Base-by-base conservation (phyloP, 2,888 invertebrate genomes). In the Ganaspis brasiliensis region DNA sequence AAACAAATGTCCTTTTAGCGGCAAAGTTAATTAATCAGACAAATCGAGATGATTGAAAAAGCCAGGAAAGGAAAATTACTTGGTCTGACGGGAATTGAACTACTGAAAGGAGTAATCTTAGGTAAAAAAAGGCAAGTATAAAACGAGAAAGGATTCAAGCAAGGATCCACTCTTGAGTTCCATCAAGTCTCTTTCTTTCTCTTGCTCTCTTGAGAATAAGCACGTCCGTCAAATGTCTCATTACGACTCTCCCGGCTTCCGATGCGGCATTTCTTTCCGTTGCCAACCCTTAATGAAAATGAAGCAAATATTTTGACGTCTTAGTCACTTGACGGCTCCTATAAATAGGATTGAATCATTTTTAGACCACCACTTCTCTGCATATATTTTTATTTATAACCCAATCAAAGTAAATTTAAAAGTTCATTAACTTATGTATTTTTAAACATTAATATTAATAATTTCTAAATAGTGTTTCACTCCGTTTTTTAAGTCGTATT, bases 211-310 rank as follows among this genome's bases (percentile, higher is more conserved):
- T 76, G 88, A 88, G 89, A 89, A 89, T 89, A 88, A 88, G 86
- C 87, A 85, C 87, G 90, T 90, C 90, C 83, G 83, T 90, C 90
- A 90, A 89, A 90, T 85, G 90, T 90, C 90, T 90, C 86, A 88
- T 90, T 90, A 90, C 83, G 79, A 59, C 56, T 75, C 78, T 76
- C 82, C 77, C 80, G 73, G 77, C 79, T 80, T 77, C 75, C 79
- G 77, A 80, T 74, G 75, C 76, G 81, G 79, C 79, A 83, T 83
- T 81, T 78, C 80, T 85, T 82, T 82, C 74, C 71, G 67, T 45
- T 49, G 75, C 79, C 81, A 82, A 82, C 83, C 82, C 81, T 81
- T 87, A 86, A 87, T 88, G 84, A 88, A 86, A 87, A 88, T 85
- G 83, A 85, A 82, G 79, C 81, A 84, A 85, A 86, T 85, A 85